phyloP scores from a whole-genome alignment of 2,888 invertebrate genomes.

The Drepana falcataria region DNA sequence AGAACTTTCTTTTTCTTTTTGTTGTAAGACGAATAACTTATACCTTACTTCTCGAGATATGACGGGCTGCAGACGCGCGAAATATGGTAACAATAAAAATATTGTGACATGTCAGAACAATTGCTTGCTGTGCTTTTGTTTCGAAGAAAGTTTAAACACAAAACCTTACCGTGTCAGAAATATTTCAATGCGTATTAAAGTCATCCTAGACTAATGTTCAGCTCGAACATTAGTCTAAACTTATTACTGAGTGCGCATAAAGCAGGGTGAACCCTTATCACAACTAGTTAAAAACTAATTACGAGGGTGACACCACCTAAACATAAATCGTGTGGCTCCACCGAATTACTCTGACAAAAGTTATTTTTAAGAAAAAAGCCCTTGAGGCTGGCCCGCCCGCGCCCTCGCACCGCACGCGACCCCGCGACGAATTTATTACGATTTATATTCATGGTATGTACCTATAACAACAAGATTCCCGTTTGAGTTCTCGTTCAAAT shows the following conservation, averaged over 20 bases:
- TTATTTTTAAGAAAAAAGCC: conserved; percentile 79
- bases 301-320: conserved; percentile 77
- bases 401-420: conserved; percentile 35
- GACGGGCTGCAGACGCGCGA: conserved; percentile 55
- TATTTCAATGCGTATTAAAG: conserved; percentile 22
- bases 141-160: conserved; percentile 34
- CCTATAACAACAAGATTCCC: conserved; percentile 70
- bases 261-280: conserved; percentile 73
- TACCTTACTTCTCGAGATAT: conserved; percentile 47
- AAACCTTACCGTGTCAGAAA: conserved; percentile 22
- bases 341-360: conserved; percentile 78
- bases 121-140: conserved; percentile 45
- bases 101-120: conserved; percentile 65
- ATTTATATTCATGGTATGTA: conserved; percentile 76
- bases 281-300: conserved; percentile 80
- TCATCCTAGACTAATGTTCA: conserved; percentile 24
- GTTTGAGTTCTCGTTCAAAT: conserved; percentile 70
- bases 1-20: conserved; percentile 70
- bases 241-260: conserved; percentile 65
- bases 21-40: conserved; percentile 57
- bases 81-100: conserved; percentile 68
- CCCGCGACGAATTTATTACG: conserved; percentile 78
- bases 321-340: conserved; percentile 71
- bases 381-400: conserved; percentile 59
- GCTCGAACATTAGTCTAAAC: conserved; percentile 49